These are phyloP conservation scores for Varecia variegata DNA, from an alignment of 2,797 vertebrate genomes.

Conservation along the genomic window DNA sequence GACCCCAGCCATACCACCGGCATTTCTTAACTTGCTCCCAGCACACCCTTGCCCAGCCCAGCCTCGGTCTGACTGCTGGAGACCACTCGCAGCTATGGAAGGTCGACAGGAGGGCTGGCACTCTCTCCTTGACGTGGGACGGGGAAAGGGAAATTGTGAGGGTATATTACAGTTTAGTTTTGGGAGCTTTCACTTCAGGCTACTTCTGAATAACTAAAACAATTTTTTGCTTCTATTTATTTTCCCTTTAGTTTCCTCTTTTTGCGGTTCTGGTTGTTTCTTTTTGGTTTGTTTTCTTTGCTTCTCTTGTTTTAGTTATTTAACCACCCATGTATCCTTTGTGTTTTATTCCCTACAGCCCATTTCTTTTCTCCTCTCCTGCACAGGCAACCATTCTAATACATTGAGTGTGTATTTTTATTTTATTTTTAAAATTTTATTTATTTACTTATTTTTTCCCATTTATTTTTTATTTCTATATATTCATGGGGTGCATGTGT, in stretches of 20 bases:
- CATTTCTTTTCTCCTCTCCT: neutral
- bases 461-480: neutral
- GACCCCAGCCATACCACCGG: neutral
- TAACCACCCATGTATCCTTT: neutral
- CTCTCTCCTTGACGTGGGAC: neutral
- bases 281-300: neutral
- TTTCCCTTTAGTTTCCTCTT: neutral
- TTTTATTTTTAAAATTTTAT: neutral
- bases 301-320: neutral
- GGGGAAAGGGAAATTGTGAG: neutral
- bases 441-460: neutral
- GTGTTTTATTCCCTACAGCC: neutral
- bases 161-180: neutral
- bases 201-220: neutral
- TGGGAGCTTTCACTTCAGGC: neutral
- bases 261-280: neutral
- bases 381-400: neutral
- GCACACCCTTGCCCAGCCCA: neutral
- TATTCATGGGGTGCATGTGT: neutral
- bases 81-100: fast-evolving
- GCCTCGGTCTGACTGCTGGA: neutral
- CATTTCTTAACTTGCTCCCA: neutral
- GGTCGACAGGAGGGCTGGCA: no score
- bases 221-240: neutral
- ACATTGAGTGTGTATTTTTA: neutral